Conservation (phyloP, 1,140 invertebrate genomes). For the Drosophila simulans region DNA sequence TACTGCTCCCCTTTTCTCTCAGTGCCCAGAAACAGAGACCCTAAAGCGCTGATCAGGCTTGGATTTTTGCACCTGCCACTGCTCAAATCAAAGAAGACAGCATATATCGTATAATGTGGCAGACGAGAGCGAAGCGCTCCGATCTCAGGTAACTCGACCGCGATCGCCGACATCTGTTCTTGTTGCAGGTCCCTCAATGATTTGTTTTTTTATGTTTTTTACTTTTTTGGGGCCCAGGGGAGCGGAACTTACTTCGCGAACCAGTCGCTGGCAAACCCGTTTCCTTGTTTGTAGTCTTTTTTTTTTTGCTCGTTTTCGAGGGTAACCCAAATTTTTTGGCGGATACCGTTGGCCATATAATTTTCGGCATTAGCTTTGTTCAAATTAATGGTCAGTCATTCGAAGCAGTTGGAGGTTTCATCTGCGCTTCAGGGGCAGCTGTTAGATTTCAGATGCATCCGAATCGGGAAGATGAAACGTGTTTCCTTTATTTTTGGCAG, state of each 20-base stretch:
- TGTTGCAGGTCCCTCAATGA: slow-evolving; percentile 31
- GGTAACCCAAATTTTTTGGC: slow-evolving; percentile 74
- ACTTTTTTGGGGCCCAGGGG: slow-evolving; percentile 5
- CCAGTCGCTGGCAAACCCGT: slow-evolving; percentile 35
- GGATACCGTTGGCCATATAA: slow-evolving; percentile 75
- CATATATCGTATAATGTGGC: slow-evolving; percentile 7
- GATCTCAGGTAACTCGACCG: slow-evolving; percentile 68
- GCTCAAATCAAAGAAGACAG: slow-evolving; percentile 67
- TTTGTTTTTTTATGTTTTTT: not conserved
- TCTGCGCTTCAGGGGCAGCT: slow-evolving; percentile 60
- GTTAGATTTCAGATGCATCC: slow-evolving; percentile 63
- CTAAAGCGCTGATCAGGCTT: slow-evolving; percentile 41
- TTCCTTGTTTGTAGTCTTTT: slow-evolving; percentile 3
- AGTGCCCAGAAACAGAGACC: slow-evolving; percentile 8
- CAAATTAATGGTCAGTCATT: slow-evolving; percentile 66
- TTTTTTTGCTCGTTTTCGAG: slow-evolving; percentile 25
- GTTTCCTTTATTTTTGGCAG: slow-evolving; percentile 35
- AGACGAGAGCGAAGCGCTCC: slow-evolving; percentile 26
- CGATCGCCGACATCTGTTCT: slow-evolving; percentile 68
- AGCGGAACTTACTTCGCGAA: slow-evolving; percentile 35
- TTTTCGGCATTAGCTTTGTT: slow-evolving; percentile 74
- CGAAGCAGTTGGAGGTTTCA: slow-evolving; percentile 35
- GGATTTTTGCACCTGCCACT: slow-evolving; percentile 71
- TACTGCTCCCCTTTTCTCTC: not conserved
- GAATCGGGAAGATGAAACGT: slow-evolving; percentile 42